phyloP scores from a whole-genome alignment of 2,113 vertebrate species.

The Amphiprion percula region DNA sequence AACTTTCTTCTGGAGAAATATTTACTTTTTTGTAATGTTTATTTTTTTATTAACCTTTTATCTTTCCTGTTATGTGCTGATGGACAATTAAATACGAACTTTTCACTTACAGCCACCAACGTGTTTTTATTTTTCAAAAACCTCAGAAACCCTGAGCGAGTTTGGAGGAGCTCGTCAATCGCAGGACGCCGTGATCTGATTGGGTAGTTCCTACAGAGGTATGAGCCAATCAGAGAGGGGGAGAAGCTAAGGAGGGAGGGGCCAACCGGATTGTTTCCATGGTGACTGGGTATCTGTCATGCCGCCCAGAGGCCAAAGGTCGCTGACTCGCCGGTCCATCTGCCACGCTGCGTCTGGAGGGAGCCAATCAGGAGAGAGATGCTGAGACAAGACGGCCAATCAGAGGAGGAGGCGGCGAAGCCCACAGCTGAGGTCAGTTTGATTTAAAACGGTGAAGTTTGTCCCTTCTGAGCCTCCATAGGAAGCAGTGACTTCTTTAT shows the following conservation, averaged over 20 bases:
- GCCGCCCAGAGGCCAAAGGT: slow-evolving; percentile 87
- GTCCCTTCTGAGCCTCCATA: too few species aligned
- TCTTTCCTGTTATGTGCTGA: too few species aligned
- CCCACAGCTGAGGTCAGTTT: too few species aligned
- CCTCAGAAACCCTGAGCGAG: too few species aligned
- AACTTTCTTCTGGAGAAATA: too few species aligned
- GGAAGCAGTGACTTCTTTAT: too few species aligned
- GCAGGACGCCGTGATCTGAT: neutral
- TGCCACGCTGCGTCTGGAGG: slow-evolving; percentile 94
- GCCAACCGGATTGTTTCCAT: slow-evolving; percentile 95
- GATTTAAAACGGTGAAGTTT: too few species aligned
- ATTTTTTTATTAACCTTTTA: neutral
- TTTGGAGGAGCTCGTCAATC: too few species aligned
- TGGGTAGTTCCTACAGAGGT: slow-evolving; percentile 10
- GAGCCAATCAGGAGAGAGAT: slow-evolving; percentile 75
- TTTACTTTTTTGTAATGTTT: neutral
- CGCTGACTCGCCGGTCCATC: slow-evolving; percentile 93
- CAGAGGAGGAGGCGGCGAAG: slow-evolving; percentile 13
- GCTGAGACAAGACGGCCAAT: slow-evolving; percentile 48
- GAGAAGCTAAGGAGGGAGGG: slow-evolving; percentile 46
- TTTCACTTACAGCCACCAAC: too few species aligned
- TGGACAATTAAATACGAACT: too few species aligned
- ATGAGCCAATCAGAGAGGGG: slow-evolving; percentile 29
- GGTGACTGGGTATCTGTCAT: slow-evolving; percentile 89
- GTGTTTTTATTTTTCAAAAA: too few species aligned